Percentiles rank a stretch among this genome's conserved stretches.
Conservation (phyloP, 2,888 invertebrate species). For the Anoncus sp. region DNA sequence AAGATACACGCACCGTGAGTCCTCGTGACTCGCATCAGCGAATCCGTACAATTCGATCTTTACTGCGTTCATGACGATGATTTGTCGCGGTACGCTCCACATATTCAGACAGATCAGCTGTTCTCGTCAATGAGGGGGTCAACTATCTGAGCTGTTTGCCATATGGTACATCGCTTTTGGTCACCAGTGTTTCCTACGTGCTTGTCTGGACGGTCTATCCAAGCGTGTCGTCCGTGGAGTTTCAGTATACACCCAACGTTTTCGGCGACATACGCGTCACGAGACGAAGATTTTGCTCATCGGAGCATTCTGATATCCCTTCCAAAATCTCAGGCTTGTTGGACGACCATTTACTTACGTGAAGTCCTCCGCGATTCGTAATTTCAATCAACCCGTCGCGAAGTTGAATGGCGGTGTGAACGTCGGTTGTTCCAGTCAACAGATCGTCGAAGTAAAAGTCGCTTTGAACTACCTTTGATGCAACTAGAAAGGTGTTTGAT, state of each 20-base stretch:
- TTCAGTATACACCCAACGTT: constrained; percentile 53
- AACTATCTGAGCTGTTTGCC: constrained; percentile 54
- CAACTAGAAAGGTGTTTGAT: constrained; percentile 54
- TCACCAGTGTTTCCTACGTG: no score
- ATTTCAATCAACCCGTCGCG: constrained; percentile 33
- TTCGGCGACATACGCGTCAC: constrained; percentile 1
- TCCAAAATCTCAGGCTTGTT: constrained; percentile 15
- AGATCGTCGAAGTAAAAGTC: constrained; percentile 74
- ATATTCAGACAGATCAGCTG: background rate
- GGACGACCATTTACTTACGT: constrained; percentile 52
- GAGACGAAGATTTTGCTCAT: background rate
- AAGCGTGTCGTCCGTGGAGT: constrained; percentile 34
- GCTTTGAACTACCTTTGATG: constrained; percentile 44
- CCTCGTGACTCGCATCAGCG: constrained; percentile 38
- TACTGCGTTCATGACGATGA: background rate
- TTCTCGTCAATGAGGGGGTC: constrained; percentile 34
- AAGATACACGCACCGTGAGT: constrained; percentile 48
- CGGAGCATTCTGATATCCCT: no score
- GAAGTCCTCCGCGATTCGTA: constrained; percentile 35
- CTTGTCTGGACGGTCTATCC: constrained; percentile 10
- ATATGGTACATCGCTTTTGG: constrained; percentile 51
- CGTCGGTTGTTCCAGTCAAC: constrained; percentile 57
- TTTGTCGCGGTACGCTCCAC: background rate
- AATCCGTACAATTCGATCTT: constrained; percentile 38
- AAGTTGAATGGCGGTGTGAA: constrained; percentile 11